These are phyloP conservation scores for Malacoraja senta DNA, from an alignment of 2,797 vertebrate species.

Conservation along the genomic window DNA sequence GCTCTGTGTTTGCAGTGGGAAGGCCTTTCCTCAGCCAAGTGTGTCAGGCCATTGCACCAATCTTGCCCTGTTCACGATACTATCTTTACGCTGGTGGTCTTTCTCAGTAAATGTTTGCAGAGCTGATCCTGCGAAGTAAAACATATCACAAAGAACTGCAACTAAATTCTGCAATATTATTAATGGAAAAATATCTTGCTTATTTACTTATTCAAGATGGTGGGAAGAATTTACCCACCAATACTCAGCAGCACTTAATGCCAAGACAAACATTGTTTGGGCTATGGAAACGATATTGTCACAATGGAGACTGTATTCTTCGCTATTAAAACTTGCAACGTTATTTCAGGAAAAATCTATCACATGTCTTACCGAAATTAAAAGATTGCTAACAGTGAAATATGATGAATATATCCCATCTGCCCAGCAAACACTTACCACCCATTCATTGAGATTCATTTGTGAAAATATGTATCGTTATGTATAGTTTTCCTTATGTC, in stretches of 20 bases:
- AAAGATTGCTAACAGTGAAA: not conserved
- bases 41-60: too few species aligned
- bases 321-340: not conserved
- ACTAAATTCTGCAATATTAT: not conserved
- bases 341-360: not conserved
- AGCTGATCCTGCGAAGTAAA: not conserved
- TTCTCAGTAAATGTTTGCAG: not conserved
- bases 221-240: not conserved
- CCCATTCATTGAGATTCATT: not conserved
- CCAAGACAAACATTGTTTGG: conserved; percentile 27
- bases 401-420: not conserved
- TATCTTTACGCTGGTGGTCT: not conserved
- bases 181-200: not conserved
- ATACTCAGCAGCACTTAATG: conserved; percentile 15
- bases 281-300: not conserved
- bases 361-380: not conserved
- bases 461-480: not conserved
- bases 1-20: too few species aligned
- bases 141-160: not conserved
- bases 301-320: not conserved
- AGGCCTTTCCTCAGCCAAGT: too few species aligned
- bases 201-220: not conserved
- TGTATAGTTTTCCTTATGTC: not conserved
- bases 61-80: too few species aligned
- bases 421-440: not conserved